Conservation (phyloP, 2,888 invertebrate species). For the Euplagia quadripunctaria region DNA sequence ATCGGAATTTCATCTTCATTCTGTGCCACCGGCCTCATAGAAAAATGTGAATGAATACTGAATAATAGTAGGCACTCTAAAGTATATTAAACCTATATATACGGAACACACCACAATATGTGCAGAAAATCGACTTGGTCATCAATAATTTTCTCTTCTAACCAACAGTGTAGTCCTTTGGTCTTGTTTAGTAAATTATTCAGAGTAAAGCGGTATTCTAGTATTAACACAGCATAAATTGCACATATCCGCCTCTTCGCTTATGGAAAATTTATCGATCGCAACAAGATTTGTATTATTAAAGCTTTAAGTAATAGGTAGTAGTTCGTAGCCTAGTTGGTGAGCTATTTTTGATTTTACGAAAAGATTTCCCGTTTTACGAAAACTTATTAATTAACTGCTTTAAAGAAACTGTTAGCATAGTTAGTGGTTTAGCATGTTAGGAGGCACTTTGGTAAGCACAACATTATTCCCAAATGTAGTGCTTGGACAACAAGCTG, state of each 20-base stretch:
- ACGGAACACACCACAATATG: neutral
- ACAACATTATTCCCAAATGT: no score
- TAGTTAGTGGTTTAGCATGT: no score
- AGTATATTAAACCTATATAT: neutral
- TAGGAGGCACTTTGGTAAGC: no score
- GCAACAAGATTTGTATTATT: conserved; percentile 22
- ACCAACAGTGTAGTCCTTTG: conserved; percentile 25
- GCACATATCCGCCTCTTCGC: conserved; percentile 37
- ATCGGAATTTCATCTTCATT: no score
- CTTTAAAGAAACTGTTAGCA: neutral
- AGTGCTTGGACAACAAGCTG: no score
- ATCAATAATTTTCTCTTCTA: conserved; percentile 43
- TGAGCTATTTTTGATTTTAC: neutral
- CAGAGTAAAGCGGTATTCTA: conserved; percentile 32
- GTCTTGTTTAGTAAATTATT: conserved; percentile 42
- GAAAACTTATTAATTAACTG: neutral
- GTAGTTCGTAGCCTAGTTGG: neutral
- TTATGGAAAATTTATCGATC: conserved; percentile 43
- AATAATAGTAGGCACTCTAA: neutral
- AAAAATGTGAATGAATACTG: neutral
- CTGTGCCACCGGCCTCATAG: no score
- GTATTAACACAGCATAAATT: conserved; percentile 46
- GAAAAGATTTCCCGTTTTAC: neutral
- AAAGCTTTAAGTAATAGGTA: conserved; percentile 15
- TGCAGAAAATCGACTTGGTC: conserved; percentile 6